Evolutionary conservation across 1,140 invertebrate genomes (phyloP).

Genomic region (Scylla paramamosain): DNA sequence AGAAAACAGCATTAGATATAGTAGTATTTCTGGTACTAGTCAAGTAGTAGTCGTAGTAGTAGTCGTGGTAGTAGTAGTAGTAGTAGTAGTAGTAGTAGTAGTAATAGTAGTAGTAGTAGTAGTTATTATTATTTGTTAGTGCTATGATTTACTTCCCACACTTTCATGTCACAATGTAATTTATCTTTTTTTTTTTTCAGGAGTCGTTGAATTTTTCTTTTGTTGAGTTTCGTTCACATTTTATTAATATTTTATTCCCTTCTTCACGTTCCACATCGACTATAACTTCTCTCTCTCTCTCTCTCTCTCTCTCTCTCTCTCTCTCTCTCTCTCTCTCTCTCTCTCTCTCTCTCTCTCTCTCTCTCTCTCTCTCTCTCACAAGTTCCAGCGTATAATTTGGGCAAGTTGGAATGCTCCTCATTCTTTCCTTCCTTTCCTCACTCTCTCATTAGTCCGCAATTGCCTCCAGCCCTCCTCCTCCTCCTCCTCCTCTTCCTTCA

Average conservation of each 20-base stretch:
- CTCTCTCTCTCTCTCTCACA: background rate
- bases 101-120: background rate
- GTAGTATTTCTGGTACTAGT: background rate
- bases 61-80: background rate
- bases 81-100: constrained; percentile 21
- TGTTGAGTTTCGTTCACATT: background rate
- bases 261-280: background rate
- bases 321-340: constrained; percentile 18
- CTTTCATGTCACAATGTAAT: too few relatives aligned
- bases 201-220: background rate
- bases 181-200: too few relatives aligned
- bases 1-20: too few relatives aligned
- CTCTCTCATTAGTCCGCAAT: background rate
- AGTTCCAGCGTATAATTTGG: too few relatives aligned
- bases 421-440: background rate
- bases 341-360: constrained; percentile 9
- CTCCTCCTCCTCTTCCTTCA: background rate
- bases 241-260: background rate
- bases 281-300: too few relatives aligned
- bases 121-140: too few relatives aligned
- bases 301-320: background rate
- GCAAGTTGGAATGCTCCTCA: background rate
- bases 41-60: background rate
- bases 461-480: background rate
- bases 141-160: too few relatives aligned